Conservation (phyloP, 1,140 invertebrate genomes). For the Bombus turneri region DNA sequence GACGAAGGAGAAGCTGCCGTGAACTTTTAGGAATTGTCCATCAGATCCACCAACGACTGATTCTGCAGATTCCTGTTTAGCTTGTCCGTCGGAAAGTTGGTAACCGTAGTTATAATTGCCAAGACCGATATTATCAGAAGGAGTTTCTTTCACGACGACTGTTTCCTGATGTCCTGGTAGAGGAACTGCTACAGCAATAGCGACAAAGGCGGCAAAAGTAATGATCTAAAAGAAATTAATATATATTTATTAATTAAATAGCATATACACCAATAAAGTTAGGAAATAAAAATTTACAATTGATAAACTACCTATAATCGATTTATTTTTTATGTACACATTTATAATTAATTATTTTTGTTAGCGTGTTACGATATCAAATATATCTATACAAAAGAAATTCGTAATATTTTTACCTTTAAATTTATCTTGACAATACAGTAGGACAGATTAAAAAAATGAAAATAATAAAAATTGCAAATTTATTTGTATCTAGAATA, state of each 20-base stretch:
- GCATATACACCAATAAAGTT: too few species aligned
- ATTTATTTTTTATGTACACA: neutral
- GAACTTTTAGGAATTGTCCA: slow-evolving; percentile 54
- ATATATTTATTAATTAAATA: neutral
- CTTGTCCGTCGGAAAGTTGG: slow-evolving; percentile 85
- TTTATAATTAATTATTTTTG: neutral
- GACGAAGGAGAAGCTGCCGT: slow-evolving; percentile 53
- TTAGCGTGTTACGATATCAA: neutral
- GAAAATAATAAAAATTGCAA: neutral
- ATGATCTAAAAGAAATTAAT: slow-evolving; percentile 58
- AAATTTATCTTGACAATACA: too few species aligned
- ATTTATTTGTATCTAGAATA: too few species aligned
- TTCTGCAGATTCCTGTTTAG: slow-evolving; percentile 79
- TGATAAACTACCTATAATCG: neutral
- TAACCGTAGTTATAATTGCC: slow-evolving; percentile 80
- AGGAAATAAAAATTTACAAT: neutral
- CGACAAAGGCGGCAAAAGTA: slow-evolving; percentile 72
- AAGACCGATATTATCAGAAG: slow-evolving; percentile 77
- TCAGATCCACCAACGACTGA: slow-evolving; percentile 61
- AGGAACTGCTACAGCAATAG: slow-evolving; percentile 73
- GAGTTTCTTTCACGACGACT: slow-evolving; percentile 73
- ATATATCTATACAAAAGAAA: too few species aligned
- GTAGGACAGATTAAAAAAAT: neutral
- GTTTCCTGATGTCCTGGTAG: slow-evolving; percentile 29
- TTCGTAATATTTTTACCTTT: too few species aligned